Evolutionary conservation across 2,888 invertebrate species (phyloP), one percentile per base, ranked within the genome.

Genomic region (Andrena bicolor): DNA sequence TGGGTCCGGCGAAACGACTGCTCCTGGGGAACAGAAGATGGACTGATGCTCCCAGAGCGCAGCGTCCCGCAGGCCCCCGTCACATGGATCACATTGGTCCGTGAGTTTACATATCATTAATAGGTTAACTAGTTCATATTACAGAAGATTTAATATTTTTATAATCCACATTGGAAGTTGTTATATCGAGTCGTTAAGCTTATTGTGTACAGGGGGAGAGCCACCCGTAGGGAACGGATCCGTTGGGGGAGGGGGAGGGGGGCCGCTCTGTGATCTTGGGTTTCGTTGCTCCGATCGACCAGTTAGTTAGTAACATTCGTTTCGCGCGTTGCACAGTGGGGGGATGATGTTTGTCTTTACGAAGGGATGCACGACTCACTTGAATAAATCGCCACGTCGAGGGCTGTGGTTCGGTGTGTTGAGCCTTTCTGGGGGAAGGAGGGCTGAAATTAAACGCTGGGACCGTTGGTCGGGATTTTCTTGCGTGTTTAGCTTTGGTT

Each of bases 151-250:
- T 94, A 94, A 94, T 94, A 94, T 94, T 94, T 94, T 94, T 93
- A 94, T 95, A 95, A 94, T 95, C 95, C 95, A 95, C 94, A 95
- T 95, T 95, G 95, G 95, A 95, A 94, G 94, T 94, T 94, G 94
- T 94, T 94, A 93, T 93, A 92, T 91, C 90, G 90, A 83, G 91
- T 92, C 90, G 92, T 93, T 92, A 92, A 92, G 90, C 82, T 89
- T 82, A 88, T 85, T 76, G 82, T 83, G 82, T 83, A 81, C 74
- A 80, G 70, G 58, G 74, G 83, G 82, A 81, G 79, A 84, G 76
- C 82, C 76, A 74, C 65, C 69, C 80, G 61, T 60, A 35, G 32
- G 58, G 56, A 28, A 60, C 16, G 30, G 20, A 20, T 13, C 20
- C 26, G 3, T 68, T 6, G 23, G 10, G 35, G 41, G 6, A 2